Evolutionary conservation across 2,113 vertebrate genomes (phyloP), one percentile per base, ranked within the genome.

Genomic region (Columbina picui): DNA sequence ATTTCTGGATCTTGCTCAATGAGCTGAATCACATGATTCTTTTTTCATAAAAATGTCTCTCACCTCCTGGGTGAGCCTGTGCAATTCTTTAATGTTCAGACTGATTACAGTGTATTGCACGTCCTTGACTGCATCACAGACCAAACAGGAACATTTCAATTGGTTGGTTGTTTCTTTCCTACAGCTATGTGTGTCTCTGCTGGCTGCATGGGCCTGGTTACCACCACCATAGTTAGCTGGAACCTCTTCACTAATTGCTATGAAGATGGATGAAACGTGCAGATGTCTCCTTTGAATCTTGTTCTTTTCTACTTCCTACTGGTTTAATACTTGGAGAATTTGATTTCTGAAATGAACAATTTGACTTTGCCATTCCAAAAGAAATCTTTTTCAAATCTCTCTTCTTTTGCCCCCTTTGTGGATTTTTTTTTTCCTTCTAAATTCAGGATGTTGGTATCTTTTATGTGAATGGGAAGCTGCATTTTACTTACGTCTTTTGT

Each of bases 171-270:
- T 26, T 80, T 79, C 12, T 75, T 81, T 80, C 7, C 15, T 77
- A 7, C 13, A 0, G 0, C 12, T 69, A 0, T 20, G 9, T 57
- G 18, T 55, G 11, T 77, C 4, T 36, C 55, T 78, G 27, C 27
- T 34, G 68, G 68, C 19, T 5, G 1, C 15, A 5, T 3, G 18
- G 57, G 25, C 25, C 52, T 25, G 34, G n/a, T 21, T 64, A 34
- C 45, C n/a, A 6, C n/a, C 84, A 47, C 30, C 1, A 0, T 2
- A 7, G 26, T 52, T 47, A 60, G 18, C 23, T 84, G 14, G n/a
- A 22, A 7, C 25, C 36, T 81, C 29, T 23, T 71, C n/a, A 15
- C 23, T 59, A 29, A 60, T 57, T 34, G 3, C 23, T 32, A 30
- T 47, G 47, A 52, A 67, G 80, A 49, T n/a, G 30, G 9, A 61